Evolutionary conservation across 1,140 invertebrate genomes (phyloP), one percentile per base, ranked within the genome.

Genomic region (Carcinoscorpius rotundicauda): DNA sequence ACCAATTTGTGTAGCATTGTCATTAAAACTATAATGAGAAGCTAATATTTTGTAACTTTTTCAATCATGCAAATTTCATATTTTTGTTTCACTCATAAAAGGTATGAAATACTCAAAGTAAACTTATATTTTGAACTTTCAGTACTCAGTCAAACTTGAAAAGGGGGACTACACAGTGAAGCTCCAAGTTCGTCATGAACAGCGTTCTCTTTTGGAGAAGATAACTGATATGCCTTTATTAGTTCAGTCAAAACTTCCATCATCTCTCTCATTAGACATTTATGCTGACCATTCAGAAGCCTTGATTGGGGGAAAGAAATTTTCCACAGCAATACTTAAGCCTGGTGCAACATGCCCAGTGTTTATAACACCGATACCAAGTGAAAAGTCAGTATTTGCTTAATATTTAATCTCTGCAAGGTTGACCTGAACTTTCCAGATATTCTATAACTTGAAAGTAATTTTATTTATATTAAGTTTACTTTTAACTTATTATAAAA

Each of bases 141-240:
- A 94, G 89, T 91, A 94, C 76, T 80, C 82, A 57, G 75, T 83
- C 52, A 97, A 97, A 80, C 75, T 97, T 64, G 93, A 97, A 66
- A 97, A 97, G 78, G 94, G 94, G n/a, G 94, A 97, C 70, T 97
- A 96, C 75, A 85, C 84, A 5, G 78, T 97, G 9, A 83, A 86
- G 59, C 78, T 95, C 71, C 89, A 93, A 75, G 78, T 98, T 6
- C 84, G 94, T 0, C 93, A 97, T 78, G 93, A 97, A 72, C 88
- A 87, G 71, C 84, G 85, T 66, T 85, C 91, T 50, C 75, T 89
- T 62, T 79, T 98, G n/a, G 94, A 98, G 66, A 88, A 87, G 77
- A 77, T 97, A 48, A 84, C 82, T 52, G 81, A 83, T 57, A 78
- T 90, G 72, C 84, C 86, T 4, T 74, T 97, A 29, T 76, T 88